These are phyloP conservation scores for Myocastor coypus DNA, from an alignment of 2,113 vertebrate genomes.

Conservation along the genomic window DNA sequence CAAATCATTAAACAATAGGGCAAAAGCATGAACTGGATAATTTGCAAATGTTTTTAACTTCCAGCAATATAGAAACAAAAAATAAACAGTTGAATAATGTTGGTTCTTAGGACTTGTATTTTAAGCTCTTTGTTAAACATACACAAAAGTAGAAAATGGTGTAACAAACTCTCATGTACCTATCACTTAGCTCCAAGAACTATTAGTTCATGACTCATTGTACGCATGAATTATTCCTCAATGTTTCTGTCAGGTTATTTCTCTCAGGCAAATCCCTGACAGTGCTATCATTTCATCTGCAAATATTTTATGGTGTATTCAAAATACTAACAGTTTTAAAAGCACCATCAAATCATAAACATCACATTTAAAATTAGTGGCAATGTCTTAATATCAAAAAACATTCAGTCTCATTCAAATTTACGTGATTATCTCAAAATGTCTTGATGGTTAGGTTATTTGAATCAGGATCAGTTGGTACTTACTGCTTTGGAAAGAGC, in stretches of 20 bases:
- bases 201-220: neutral
- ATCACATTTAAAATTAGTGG: neutral
- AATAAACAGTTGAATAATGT: neutral
- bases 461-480: neutral
- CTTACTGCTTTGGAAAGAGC: neutral
- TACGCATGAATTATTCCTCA: neutral
- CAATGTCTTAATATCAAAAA: neutral
- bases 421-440: neutral
- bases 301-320: neutral
- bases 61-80: neutral
- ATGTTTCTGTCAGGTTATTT: neutral
- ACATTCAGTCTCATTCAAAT: neutral
- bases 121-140: neutral
- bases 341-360: neutral
- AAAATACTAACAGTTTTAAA: neutral
- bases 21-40: neutral
- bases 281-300: neutral
- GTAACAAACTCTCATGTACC: neutral
- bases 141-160: neutral
- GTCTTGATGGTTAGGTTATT: neutral
- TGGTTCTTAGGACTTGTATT: neutral
- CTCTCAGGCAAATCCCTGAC: neutral
- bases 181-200: neutral
- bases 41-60: neutral
- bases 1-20: too few species aligned